phyloP scores from a whole-genome alignment of 2,113 vertebrate genomes.

The Jaculus jaculus region DNA sequence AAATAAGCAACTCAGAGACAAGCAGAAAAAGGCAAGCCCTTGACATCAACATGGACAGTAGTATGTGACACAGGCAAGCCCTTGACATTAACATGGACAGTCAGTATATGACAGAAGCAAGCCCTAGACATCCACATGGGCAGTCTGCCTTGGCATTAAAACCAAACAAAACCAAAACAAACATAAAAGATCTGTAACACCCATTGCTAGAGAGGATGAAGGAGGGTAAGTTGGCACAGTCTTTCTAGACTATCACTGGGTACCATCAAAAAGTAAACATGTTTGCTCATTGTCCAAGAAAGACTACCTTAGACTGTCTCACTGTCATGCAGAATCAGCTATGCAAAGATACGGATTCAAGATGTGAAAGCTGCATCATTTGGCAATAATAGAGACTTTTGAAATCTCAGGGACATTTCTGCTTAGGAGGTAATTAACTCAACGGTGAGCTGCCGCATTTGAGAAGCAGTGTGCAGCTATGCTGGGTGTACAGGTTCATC shows the following conservation, averaged over 20 bases:
- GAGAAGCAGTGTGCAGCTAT: not conserved
- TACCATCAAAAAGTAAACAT: not conserved
- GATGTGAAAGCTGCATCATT: not conserved
- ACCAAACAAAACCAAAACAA: not conserved
- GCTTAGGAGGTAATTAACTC: not conserved
- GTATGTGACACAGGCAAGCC: too few relatives aligned
- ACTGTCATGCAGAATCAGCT: not conserved
- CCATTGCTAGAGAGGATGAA: too few relatives aligned
- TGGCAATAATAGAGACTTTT: not conserved
- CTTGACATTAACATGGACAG: not conserved
- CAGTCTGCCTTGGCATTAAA: not conserved
- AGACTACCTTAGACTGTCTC: not conserved
- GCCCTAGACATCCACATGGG: not conserved
- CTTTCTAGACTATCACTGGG: not conserved
- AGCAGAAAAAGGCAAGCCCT: too few relatives aligned
- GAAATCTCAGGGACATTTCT: not conserved
- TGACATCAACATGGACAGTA: not conserved
- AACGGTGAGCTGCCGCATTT: not conserved
- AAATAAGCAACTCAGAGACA: not conserved
- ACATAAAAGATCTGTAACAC: not conserved
- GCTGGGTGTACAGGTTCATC: not conserved
- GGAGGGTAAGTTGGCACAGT: not conserved
- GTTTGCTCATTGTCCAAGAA: not conserved
- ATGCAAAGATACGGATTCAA: not conserved
- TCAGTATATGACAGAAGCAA: not conserved